phyloP scores from a whole-genome alignment of 2,113 vertebrate genomes.

The Nibea coibor region DNA sequence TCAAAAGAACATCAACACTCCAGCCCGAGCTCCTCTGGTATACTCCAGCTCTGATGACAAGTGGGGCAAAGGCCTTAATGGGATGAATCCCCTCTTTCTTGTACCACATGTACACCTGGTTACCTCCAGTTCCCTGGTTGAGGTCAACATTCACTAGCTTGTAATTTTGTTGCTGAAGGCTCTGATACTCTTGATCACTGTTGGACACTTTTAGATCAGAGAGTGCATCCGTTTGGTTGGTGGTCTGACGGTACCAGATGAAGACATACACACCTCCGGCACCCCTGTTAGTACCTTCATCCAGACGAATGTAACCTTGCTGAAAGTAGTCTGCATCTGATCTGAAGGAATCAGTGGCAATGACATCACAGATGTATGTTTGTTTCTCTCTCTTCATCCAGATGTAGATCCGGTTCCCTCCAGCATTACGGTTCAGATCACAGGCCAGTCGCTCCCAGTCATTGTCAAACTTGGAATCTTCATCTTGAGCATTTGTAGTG shows the following conservation, averaged over 20 bases:
- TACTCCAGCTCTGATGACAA: too few relatives aligned
- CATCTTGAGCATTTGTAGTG: too few relatives aligned
- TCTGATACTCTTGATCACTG: rapidly evolving
- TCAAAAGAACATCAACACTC: too few relatives aligned
- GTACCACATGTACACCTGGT: background rate
- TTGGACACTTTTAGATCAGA: background rate
- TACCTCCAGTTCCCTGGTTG: background rate
- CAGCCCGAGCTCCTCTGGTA: rapidly evolving
- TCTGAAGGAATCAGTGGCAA: background rate
- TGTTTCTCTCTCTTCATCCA: too few relatives aligned
- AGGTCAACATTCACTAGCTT: background rate
- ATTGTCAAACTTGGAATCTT: too few relatives aligned
- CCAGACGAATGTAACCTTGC: background rate
- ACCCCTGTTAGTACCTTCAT: background rate
- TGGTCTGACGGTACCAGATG: constrained; percentile 14
- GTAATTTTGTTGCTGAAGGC: background rate
- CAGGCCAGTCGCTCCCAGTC: too few relatives aligned
- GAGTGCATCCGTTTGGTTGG: background rate
- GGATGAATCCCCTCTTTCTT: background rate
- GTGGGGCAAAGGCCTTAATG: too few relatives aligned
- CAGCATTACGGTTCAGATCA: too few relatives aligned
- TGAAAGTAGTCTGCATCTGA: rapidly evolving
- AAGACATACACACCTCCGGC: background rate
- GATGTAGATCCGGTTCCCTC: too few relatives aligned
- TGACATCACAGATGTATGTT: too few relatives aligned